Evolutionary conservation across 2,113 vertebrate genomes (phyloP), one percentile per base, ranked within the genome.

Genomic region (Otocyon megalotis): DNA sequence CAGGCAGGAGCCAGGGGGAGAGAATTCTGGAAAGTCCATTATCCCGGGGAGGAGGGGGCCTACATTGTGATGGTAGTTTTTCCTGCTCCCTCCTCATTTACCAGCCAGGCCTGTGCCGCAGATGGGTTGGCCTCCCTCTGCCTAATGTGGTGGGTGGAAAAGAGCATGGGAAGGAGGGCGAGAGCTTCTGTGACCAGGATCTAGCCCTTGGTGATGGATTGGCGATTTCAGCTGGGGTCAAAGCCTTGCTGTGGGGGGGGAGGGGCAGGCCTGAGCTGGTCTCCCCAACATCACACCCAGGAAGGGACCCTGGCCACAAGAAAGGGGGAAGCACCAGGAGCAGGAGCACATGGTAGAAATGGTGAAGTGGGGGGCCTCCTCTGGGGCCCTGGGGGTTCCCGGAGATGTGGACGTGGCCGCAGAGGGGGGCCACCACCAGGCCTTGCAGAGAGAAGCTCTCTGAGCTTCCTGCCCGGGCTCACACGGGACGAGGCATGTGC

Each of bases 221-320:
- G 12, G 12, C 6, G 6, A 65, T 56, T 91, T 79, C 56, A 56
- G 32, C 8, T 9, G 56, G 28, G 12, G 62, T 89, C 32, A 71
- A 85, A 96, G 32, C 20, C 26, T 60, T 0, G 0, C n/a, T 19
- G 15, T 4, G 35, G 43, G 1, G 5, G 5, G 37, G 43, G 43
- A 1, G 43, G 43, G 5, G 43, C 43, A 43, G 43, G 43, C 43
- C 43, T 43, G 7, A 43, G 43, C 43, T 43, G 43, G 26, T 88
- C 60, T 90, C 71, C 35, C 10, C 14, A 43, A 20, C 22, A 16
- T 37, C 69, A 48, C 69, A 96, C 50, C n/a, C 26, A 37, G 37
- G 69, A 94, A 58, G 88, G 81, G 69, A 94, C 71, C 48, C 80
- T 58, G 17, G 19, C 85, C 28, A 92, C 77, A 91, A 83, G 67